Evolutionary conservation across 2,797 vertebrate genomes (phyloP), one percentile per base, ranked within the genome.

Genomic region (Betta splendens): DNA sequence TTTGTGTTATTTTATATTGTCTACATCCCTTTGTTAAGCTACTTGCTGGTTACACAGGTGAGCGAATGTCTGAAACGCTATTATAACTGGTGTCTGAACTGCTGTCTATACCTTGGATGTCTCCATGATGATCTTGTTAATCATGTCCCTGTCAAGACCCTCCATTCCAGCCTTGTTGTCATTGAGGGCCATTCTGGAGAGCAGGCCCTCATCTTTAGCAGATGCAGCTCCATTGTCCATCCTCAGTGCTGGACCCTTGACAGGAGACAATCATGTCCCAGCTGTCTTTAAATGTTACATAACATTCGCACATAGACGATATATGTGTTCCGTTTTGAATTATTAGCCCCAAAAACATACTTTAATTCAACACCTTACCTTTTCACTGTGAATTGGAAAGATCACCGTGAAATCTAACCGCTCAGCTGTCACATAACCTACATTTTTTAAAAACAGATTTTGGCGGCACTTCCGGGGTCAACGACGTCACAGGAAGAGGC

Each of bases 151-250:
- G 90, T 99, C 94, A 54, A 99, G 89, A 53, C 95, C 98, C 80
- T 98, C 93, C 97, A 99, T 99, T 47, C 98, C 96, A 73, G 98
- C 97, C 82, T 99, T 99, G 89, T 99, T 98, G 85, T 98, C 97
- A 78, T 99, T 99, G 68, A 99, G 94, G 22, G 95, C 95, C 92
- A 99, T 91, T 69, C 96, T 92, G 81, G 95, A 94, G 20, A 97
- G 89, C 80, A 94, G 60, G 7, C 82, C 90, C 45, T 92, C 93
- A 74, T 28, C 85, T 70, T 64, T 75, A 1, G 28, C 36, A 21
- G 65, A 17, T 23, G 23, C 0, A 18, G 1, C 26, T 3, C 35
- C 70, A 70, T 76, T 77, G 11, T 88, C 76, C 89, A 91, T 90
- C 49, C 29, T 54, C 4, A 35, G 42, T 9, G 69, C 13, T 10